A percentile compares a stretch with the other conserved stretches of the same genome.
Evolutionary conservation across 1,140 invertebrate genomes (phyloP).

Genomic region (Drosophila hydei): DNA sequence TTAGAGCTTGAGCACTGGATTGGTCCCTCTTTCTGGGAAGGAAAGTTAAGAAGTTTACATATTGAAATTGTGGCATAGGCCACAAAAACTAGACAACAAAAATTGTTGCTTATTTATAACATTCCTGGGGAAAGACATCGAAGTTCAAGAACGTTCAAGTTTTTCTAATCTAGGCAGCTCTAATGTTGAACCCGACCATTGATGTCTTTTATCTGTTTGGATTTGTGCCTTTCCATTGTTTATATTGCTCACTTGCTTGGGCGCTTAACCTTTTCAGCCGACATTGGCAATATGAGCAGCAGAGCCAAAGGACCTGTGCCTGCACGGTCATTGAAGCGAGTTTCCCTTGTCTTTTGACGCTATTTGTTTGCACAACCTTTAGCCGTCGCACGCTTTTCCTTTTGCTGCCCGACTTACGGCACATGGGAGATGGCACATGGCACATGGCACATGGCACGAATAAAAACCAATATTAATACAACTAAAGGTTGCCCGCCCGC

Average conservation of each 20-base stretch:
- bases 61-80: no score
- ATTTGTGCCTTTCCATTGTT: constrained; percentile 70
- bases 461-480: constrained; percentile 59
- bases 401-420: constrained; percentile 36
- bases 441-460: constrained; percentile 38
- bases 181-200: constrained; percentile 33
- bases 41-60: no score
- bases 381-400: constrained; percentile 20
- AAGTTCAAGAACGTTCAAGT: constrained; percentile 1
- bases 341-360: constrained; percentile 74
- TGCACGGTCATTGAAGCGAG: constrained; percentile 45
- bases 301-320: constrained; percentile 22
- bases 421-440: constrained; percentile 36
- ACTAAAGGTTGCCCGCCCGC: constrained; percentile 17
- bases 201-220: constrained; percentile 61
- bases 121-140: neutral
- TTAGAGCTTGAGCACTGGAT: no score
- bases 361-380: constrained; percentile 74
- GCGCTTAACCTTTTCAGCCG: constrained; percentile 72
- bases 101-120: neutral
- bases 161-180: constrained; percentile 27
- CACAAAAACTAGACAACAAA: neutral
- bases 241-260: constrained; percentile 77
- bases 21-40: no score
- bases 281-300: constrained; percentile 23